phyloP scores from a whole-genome alignment of 1,140 invertebrate species.

The Oncopodura yosiiana region DNA sequence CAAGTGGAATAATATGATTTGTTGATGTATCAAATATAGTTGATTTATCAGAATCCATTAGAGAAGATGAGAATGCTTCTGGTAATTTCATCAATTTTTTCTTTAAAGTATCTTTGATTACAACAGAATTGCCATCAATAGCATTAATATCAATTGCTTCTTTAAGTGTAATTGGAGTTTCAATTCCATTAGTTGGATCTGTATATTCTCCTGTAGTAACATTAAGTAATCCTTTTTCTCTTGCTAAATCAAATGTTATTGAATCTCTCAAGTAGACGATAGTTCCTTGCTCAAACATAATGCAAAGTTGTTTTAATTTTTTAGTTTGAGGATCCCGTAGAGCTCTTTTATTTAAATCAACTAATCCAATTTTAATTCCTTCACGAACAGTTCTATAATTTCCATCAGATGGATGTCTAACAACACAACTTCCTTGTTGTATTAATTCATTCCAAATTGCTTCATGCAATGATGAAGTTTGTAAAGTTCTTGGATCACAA shows the following conservation, averaged over 20 bases:
- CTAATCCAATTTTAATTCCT: slow-evolving; percentile 57
- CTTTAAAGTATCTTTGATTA: slow-evolving; percentile 76
- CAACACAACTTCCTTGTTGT: slow-evolving; percentile 60
- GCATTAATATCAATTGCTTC: slow-evolving; percentile 71
- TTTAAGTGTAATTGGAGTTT: slow-evolving; percentile 55
- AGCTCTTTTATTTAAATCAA: slow-evolving; percentile 57
- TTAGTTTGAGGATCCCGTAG: slow-evolving; percentile 56
- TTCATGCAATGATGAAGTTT: slow-evolving; percentile 65
- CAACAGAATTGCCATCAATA: slow-evolving; percentile 74
- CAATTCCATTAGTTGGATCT: slow-evolving; percentile 53
- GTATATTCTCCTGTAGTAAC: slow-evolving; percentile 60
- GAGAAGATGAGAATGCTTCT: slow-evolving; percentile 72
- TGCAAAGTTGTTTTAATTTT: slow-evolving; percentile 54
- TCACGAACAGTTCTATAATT: slow-evolving; percentile 59
- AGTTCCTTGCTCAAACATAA: slow-evolving; percentile 61
- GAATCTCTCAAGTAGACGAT: slow-evolving; percentile 61
- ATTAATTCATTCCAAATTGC: slow-evolving; percentile 65
- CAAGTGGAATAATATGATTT: slow-evolving; percentile 63
- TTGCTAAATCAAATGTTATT: slow-evolving; percentile 62
- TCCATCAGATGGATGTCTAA: slow-evolving; percentile 65
- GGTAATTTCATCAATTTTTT: slow-evolving; percentile 69
- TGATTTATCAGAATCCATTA: slow-evolving; percentile 76
- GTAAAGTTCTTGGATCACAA: slow-evolving; percentile 42
- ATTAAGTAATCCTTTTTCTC: slow-evolving; percentile 61
- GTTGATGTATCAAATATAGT: slow-evolving; percentile 70